Conservation (phyloP, 2,888 invertebrate genomes). For the Ectropis crepuscularia region DNA sequence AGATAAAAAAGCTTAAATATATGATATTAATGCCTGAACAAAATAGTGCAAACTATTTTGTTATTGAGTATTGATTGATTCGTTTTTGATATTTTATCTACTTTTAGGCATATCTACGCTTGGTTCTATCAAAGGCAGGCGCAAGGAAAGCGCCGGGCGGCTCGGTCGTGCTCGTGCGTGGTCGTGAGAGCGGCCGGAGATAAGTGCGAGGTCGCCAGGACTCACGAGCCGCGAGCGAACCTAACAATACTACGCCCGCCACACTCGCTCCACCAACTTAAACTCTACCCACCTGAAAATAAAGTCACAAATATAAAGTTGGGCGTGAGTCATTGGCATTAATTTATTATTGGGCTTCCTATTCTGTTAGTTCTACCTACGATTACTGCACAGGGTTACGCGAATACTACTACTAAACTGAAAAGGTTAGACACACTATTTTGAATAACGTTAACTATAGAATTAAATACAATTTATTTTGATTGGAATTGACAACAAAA, state of each 20-base stretch:
- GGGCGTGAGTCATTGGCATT: slow-evolving; percentile 28
- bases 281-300: slow-evolving; percentile 11
- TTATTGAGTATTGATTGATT: not conserved
- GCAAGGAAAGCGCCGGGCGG: slow-evolving; percentile 61
- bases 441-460: too few species aligned
- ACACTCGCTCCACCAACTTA: slow-evolving; percentile 15
- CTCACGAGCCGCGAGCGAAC: slow-evolving; percentile 40
- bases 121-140: slow-evolving; percentile 12
- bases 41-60: too few species aligned
- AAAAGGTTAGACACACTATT: too few species aligned
- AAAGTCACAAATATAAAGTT: slow-evolving; percentile 5
- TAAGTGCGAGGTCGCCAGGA: slow-evolving; percentile 77
- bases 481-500: too few species aligned
- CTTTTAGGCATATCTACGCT: too few species aligned
- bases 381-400: not conserved
- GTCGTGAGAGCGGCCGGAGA: slow-evolving; percentile 78
- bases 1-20: too few species aligned
- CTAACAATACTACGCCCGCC: slow-evolving; percentile 34
- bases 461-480: too few species aligned
- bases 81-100: not conserved
- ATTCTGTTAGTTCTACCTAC: slow-evolving; percentile 31
- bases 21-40: too few species aligned
- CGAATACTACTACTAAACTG: too few species aligned
- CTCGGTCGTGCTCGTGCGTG: slow-evolving; percentile 76
- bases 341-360: slow-evolving; percentile 43